Base-by-base conservation (phyloP, 2,797 vertebrate species). In the Champsocephalus esox region DNA sequence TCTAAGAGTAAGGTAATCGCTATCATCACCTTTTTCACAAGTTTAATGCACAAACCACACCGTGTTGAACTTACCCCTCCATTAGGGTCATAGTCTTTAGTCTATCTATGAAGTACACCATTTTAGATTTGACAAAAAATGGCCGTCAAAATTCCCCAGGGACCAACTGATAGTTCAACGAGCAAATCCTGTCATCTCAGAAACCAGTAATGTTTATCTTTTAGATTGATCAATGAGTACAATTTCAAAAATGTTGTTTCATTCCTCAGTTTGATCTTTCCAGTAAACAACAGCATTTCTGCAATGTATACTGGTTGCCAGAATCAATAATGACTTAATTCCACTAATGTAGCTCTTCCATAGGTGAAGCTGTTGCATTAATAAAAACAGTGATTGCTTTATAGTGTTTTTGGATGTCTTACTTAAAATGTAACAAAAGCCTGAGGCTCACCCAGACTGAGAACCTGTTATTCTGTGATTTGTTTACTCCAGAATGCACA, bases 401-500 rank as follows among this genome's bases (percentile, higher is more conserved):
- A 3, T 38, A n/a, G 49, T 55, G 56, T 75, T 73, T 80, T 56
- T 59, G 58, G 28, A 59, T 73, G 78, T 81, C 61, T 71, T 46
- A 62, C 69, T 69, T 45, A 55, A 19, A 46, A 28, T 65, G 73
- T 73, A 79, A 83, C 75, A 73, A 49, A 80, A 72, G 79, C 85
- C 81, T 0, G 14, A 63, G 76, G 90, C 84, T 86, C 70, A 4
- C 54, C 41, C 66, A 21, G 77, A 65, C 67, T 60, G 67, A 87
- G 69, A 83, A 43, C 62, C 72, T 61, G 55, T 16, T 72, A 63
- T 66, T 56, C 61, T 82, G 67, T 82, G 73, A 87, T 88, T 82
- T 83, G 76, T 86, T 90, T 75, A 72, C 16, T 17, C 46, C 48
- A 41, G 67, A 84, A 70, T 60, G 69, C 32, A 4, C 56, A 75